These are phyloP conservation scores for Mya arenaria DNA, from an alignment of 1,140 invertebrate species.

Conservation along the genomic window DNA sequence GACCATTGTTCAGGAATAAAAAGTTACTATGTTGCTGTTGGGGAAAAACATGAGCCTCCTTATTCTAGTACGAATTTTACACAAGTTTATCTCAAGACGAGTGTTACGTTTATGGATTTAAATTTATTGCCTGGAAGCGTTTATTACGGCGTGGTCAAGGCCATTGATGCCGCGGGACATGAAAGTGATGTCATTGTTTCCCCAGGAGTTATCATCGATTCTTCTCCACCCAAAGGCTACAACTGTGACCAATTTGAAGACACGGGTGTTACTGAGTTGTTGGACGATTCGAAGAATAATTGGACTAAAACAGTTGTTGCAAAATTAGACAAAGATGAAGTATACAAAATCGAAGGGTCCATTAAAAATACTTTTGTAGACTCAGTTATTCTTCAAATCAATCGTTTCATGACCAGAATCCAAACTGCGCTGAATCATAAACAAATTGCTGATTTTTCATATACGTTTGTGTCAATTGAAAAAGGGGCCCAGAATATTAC, in stretches of 20 bases:
- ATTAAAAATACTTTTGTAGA: neutral
- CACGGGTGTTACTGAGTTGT: neutral
- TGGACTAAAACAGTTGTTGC: too few relatives aligned
- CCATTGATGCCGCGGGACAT: slow-evolving; percentile 55
- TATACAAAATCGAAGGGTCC: neutral
- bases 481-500: too few relatives aligned
- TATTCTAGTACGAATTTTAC: neutral
- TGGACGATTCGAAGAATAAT: too few relatives aligned
- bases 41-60: neutral
- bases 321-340: neutral
- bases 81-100: slow-evolving; percentile 23
- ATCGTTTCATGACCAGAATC: neutral
- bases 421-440: too few relatives aligned
- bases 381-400: neutral
- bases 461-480: too few relatives aligned
- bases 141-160: slow-evolving; percentile 47
- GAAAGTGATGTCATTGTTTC: slow-evolving; percentile 14
- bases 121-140: slow-evolving; percentile 17
- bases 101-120: slow-evolving; percentile 5
- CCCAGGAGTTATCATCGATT: slow-evolving; percentile 36
- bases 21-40: slow-evolving; percentile 47
- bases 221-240: slow-evolving; percentile 43
- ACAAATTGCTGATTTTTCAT: too few relatives aligned
- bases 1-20: slow-evolving; percentile 51
- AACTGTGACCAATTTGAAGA: slow-evolving; percentile 13